Evolutionary conservation across 2,797 vertebrate species (phyloP).

Genomic region (Gobio occitaniae): DNA sequence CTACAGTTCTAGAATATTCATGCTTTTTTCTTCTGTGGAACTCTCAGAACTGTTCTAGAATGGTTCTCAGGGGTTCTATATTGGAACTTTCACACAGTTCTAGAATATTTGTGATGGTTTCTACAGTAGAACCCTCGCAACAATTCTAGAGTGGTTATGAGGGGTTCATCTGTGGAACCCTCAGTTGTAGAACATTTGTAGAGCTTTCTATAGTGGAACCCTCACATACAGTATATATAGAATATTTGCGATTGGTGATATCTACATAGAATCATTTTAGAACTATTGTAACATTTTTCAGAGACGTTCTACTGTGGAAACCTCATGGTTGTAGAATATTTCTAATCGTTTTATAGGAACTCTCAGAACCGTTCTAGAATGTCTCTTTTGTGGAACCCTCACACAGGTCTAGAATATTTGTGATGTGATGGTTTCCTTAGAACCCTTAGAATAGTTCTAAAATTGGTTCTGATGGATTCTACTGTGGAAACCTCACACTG

Average conservation of each 20-base stretch:
- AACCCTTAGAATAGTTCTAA: neutral
- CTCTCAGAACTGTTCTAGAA: no score
- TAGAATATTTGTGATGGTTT: neutral
- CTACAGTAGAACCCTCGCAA: neutral
- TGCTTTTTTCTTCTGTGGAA: no score
- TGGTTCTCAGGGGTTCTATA: no score
- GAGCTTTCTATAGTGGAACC: neutral
- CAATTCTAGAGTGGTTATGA: neutral
- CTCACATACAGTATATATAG: neutral
- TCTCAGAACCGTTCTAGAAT: no score
- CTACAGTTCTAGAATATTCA: no score
- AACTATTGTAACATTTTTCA: no score
- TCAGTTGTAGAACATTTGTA: neutral
- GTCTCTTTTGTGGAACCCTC: no score
- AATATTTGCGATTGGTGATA: neutral
- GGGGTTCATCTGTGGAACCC: neutral
- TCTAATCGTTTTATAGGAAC: no score
- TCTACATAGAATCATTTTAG: no score
- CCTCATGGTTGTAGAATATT: neutral
- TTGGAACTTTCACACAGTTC: neutral
- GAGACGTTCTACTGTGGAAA: neutral
- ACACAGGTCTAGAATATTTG: neutral
- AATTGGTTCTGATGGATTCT: neutral
- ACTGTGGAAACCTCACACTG: no score
- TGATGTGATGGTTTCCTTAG: no score